These are phyloP conservation scores for Agraylea sexmaculata DNA, from an alignment of 1,140 invertebrate species.

Conservation along the genomic window DNA sequence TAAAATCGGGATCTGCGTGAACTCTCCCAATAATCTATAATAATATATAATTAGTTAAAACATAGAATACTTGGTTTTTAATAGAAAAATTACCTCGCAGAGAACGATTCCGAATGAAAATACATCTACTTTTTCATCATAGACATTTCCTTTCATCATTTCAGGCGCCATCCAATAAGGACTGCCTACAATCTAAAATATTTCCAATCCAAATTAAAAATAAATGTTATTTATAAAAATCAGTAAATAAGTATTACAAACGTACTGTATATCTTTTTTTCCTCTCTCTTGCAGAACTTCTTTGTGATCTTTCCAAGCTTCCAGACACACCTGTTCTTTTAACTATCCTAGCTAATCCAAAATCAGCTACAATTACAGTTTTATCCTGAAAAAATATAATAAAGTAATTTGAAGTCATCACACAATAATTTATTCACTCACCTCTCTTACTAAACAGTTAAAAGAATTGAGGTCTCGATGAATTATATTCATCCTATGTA, in stretches of 20 bases:
- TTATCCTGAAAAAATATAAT: conserved; percentile 47
- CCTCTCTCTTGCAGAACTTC: conserved; percentile 29
- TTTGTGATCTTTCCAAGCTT: conserved; percentile 29
- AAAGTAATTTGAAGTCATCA: no score
- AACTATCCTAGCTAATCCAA: conserved; percentile 84
- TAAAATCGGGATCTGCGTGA: conserved; percentile 83
- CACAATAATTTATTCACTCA: no score
- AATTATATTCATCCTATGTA: conserved; percentile 89
- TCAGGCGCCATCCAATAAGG: conserved; percentile 98
- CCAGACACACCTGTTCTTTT: conserved; percentile 35
- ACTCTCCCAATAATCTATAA: conserved; percentile 81
- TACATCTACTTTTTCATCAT: conserved; percentile 94
- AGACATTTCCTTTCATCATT: conserved; percentile 92
- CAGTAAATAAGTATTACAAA: conserved; percentile 22
- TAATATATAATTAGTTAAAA: conserved; percentile 8
- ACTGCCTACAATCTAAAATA: conserved; percentile 69
- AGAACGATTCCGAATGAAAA: conserved; percentile 95
- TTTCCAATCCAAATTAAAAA: not conserved
- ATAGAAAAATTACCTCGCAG: conserved; percentile 62
- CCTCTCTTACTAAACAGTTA: conserved; percentile 85
- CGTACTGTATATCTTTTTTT: conserved; percentile 41
- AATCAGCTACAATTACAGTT: conserved; percentile 89
- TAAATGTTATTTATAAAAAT: not conserved
- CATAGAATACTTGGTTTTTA: conserved; percentile 5
- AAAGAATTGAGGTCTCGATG: conserved; percentile 94